Evolutionary conservation across 2,113 vertebrate genomes (phyloP), one percentile per base, ranked within the genome.

Genomic region (Daphoenositta chrysoptera): DNA sequence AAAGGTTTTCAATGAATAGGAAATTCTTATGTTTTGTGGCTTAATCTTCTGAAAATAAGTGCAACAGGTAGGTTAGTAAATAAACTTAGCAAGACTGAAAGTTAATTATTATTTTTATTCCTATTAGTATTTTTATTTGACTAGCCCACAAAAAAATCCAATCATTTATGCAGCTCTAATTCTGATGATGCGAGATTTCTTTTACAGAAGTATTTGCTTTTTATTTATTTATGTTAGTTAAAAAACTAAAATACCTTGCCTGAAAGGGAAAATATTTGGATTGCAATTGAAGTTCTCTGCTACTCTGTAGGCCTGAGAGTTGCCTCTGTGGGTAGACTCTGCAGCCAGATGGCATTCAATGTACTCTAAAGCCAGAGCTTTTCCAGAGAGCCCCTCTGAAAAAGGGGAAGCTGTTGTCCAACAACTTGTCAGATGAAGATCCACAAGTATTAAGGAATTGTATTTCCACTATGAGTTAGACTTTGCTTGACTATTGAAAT

Each of bases 251-350:
- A 95, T 89, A 64, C 77, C 45, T 89, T 94, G 57, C 65, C 63
- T 72, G 78, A 82, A 96, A 87, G 40, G 44, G 69, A 86, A 94
- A 95, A 95, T 95, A 89, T 94, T 96, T 93, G 48, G 64, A 39
- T 89, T 97, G 91, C 48, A 84, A 61, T 48, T 78, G 21, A 87
- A 94, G 64, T 84, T 76, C 83, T 92, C 60, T 89, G n/a, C 51
- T 75, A 18, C 73, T 75, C 58, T 60, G 30, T 92, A 92, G 69
- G 39, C 56, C 81, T 60, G 35, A 54, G 39, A 56, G 27, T 75
- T 92, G 60, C 51, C 68, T 70, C 68, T 81, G 58, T 66, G 83
- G 58, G 39, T 77, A 81, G 68, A 24, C 42, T 70, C 33, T 83
- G 64, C 51, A 78, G 51, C 22, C 89, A 89, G 80, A 60, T 84